Conservation (phyloP, 2,888 invertebrate species). For the Drosophila mimica region DNA sequence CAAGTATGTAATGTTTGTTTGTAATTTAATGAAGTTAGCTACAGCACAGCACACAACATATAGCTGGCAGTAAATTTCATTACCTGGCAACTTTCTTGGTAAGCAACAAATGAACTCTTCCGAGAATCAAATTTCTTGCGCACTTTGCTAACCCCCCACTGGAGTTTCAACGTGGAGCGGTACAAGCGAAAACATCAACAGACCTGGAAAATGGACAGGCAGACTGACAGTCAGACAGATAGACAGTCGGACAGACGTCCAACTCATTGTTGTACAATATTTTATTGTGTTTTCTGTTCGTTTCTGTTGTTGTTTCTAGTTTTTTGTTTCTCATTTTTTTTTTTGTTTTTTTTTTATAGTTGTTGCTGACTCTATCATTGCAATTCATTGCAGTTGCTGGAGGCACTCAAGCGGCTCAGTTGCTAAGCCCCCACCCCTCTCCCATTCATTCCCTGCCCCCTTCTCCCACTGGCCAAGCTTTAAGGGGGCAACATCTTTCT, state of each 20-base stretch:
- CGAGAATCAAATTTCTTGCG: constrained; percentile 79
- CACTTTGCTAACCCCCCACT: constrained; percentile 59
- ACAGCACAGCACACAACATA: constrained; percentile 24
- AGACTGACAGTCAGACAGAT: constrained; percentile 7
- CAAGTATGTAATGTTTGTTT: constrained; percentile 39
- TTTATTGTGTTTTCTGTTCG: constrained; percentile 42
- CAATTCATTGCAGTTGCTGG: constrained; percentile 69
- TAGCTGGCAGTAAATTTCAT: constrained; percentile 59
- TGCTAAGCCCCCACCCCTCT: constrained; percentile 29
- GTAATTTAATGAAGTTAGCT: constrained; percentile 68
- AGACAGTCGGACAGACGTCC: constrained; percentile 15
- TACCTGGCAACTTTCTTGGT: constrained; percentile 61
- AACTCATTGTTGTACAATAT: constrained; percentile 58
- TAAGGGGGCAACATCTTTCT: constrained; percentile 39
- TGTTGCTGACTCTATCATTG: constrained; percentile 57
- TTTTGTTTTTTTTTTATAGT: constrained; percentile 13
- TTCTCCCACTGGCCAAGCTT: constrained; percentile 18
- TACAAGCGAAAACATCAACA: constrained; percentile 60
- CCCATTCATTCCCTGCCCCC: not conserved
- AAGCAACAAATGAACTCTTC: constrained; percentile 73
- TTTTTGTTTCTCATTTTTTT: constrained; percentile 28
- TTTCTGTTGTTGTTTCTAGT: constrained; percentile 44
- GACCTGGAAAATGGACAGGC: constrained; percentile 34
- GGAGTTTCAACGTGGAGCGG: constrained; percentile 17
- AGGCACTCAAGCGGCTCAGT: constrained; percentile 73